phyloP scores from a whole-genome alignment of 2,888 invertebrate species.

The Plebejus anna region DNA sequence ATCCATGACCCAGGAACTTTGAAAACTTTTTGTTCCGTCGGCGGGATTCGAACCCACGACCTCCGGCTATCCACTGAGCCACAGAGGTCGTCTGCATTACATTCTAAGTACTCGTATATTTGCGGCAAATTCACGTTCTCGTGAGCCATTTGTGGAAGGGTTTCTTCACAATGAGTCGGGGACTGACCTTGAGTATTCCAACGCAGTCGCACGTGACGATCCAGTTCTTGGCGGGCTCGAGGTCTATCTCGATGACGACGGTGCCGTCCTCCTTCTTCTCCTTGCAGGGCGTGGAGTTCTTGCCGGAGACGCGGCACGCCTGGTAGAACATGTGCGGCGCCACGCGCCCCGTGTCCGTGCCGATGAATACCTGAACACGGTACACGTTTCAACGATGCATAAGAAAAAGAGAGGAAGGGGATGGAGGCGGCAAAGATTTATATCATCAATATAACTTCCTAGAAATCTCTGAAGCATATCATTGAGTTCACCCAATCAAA shows the following conservation, averaged over 20 bases:
- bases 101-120: neutral
- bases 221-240: constrained; percentile 95
- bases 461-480: neutral
- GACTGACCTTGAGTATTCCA: constrained; percentile 90
- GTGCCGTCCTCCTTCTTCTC: constrained; percentile 97
- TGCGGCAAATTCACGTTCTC: neutral
- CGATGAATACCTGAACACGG: constrained; percentile 87
- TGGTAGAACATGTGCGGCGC: constrained; percentile 98
- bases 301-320: constrained; percentile 96
- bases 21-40: no score
- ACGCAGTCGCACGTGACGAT: constrained; percentile 97
- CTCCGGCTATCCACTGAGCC: no score
- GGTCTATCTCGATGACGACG: constrained; percentile 93
- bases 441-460: no score
- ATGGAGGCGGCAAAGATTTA: neutral
- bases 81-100: no score
- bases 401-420: neutral
- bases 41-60: no score
- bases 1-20: no score
- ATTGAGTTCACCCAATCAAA: neutral
- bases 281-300: constrained; percentile 95
- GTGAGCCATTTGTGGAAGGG: neutral
- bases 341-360: constrained; percentile 93
- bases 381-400: constrained; percentile 23
- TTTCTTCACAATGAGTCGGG: neutral